Base-by-base conservation (phyloP, 2,113 vertebrate genomes). In the Taurulus bubalis region DNA sequence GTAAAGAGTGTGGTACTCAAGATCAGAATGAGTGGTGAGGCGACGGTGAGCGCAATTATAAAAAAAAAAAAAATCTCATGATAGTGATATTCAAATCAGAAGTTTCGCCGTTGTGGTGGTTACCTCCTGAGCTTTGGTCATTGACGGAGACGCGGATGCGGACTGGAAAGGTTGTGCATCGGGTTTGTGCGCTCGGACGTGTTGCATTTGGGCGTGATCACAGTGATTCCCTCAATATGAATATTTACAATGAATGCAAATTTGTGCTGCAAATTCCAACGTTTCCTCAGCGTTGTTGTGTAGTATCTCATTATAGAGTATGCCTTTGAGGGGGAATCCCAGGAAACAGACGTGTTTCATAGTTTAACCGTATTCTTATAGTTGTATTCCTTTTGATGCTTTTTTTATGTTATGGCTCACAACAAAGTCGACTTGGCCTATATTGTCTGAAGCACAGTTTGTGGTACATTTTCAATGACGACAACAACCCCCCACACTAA, bases 171-270 rank as follows among this genome's bases (percentile, higher is more conserved):
- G 71, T 77, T 73, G 56, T 80, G 66, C 49, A 30, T 20, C 42
- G 22, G 47, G n/a, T 71, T 45, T 9, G 58, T 8, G 59, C 49
- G 74, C 65, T 16, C 72, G 45, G 14, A 51, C 26, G 56, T 71
- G 69, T 81, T 86, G 74, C 76, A 72, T 65, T 49, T 60, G 10
- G 40, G 70, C 66, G 55, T 40, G 32, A 38, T 89, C 72, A 69
- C 0, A 38, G 68, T 62, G 81, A 90, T 75, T 88, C 87, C 85
- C 89, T 75, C 38, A 62, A 0, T 90, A 80, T 94, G 89, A 90
- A 94, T 94, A 94, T 90, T 90, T 83, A 87, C 30, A 36, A n/a
- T 34, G 16, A 76, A 91, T 93, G 88, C 82, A 84, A 90, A 91
- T 93, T 2, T 3, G 77, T 80, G 74, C 68, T 71, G 53, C 38